Evolutionary conservation across 2,797 vertebrate genomes (phyloP).

Genomic region (Melanotaenia boesemani): DNA sequence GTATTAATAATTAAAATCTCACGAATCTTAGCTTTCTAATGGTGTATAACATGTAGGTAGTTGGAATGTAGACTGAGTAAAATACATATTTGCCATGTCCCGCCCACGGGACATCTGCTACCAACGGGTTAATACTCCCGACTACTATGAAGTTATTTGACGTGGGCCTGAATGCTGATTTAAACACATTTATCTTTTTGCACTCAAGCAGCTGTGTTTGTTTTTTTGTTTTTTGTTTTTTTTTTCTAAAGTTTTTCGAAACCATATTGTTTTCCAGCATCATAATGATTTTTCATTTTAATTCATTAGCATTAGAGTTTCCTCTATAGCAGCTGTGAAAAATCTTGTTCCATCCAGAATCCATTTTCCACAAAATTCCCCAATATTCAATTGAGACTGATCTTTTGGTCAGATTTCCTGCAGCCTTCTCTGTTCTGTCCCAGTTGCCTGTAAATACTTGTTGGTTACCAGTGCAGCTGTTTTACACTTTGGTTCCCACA

Average conservation of each 20-base stretch:
- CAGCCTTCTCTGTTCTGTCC: not conserved
- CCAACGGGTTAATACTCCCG: not conserved
- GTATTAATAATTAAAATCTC: too few relatives aligned
- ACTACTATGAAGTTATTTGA: not conserved
- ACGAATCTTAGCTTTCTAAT: too few relatives aligned
- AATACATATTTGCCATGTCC: too few relatives aligned
- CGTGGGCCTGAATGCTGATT: not conserved
- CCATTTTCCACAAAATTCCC: too few relatives aligned
- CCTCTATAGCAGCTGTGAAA: not conserved
- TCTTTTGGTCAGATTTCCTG: not conserved
- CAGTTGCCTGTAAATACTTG: conserved; percentile 9
- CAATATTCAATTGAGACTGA: too few relatives aligned
- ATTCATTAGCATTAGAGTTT: not conserved
- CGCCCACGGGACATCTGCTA: too few relatives aligned
- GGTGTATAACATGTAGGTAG: too few relatives aligned
- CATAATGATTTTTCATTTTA: too few relatives aligned
- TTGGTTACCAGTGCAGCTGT: conserved; percentile 60
- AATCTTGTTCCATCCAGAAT: too few relatives aligned
- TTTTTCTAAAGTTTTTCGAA: not conserved
- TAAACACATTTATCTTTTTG: not conserved
- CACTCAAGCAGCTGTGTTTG: not conserved
- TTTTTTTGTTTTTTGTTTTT: too few relatives aligned
- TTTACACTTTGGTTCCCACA: conserved; percentile 58
- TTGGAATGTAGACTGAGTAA: too few relatives aligned
- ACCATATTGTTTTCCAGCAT: not conserved